Conservation (phyloP, 2,797 vertebrate species). For the Anas bahamensis region DNA sequence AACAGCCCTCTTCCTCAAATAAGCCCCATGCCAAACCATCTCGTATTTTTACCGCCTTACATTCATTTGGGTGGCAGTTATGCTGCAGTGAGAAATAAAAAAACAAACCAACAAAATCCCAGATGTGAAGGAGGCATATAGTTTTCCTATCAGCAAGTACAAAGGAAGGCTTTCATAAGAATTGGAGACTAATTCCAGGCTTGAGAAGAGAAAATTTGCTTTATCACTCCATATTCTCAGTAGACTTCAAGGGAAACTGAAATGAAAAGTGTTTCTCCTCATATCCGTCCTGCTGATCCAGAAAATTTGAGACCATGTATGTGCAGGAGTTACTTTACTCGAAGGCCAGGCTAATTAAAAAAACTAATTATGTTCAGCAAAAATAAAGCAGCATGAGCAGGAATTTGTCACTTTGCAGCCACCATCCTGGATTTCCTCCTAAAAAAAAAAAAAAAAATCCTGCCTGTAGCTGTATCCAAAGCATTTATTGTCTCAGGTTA, state of each 20-base stretch:
- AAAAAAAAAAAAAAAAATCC: background rate
- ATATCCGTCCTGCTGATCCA: background rate
- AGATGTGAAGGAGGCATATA: background rate
- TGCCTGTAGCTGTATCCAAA: background rate
- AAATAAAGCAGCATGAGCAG: background rate
- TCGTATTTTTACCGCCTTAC: background rate
- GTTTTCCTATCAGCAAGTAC: background rate
- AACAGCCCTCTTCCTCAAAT: background rate
- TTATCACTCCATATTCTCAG: background rate
- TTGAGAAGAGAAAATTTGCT: background rate
- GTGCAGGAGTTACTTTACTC: background rate
- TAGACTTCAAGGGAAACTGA: background rate
- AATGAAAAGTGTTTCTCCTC: background rate
- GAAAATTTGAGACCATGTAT: background rate
- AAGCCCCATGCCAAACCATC: background rate
- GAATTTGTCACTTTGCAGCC: slow-evolving; percentile 4
- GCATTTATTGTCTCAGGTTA: background rate
- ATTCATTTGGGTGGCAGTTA: background rate
- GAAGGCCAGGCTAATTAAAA: background rate
- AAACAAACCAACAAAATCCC: background rate
- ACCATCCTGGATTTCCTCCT: slow-evolving; percentile 26
- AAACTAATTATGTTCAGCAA: background rate
- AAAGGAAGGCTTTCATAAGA: background rate
- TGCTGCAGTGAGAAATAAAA: background rate
- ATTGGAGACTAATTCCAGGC: background rate